These are phyloP conservation scores for Microctonus aethiopoides DNA, from an alignment of 2,888 invertebrate genomes.

Conservation along the genomic window DNA sequence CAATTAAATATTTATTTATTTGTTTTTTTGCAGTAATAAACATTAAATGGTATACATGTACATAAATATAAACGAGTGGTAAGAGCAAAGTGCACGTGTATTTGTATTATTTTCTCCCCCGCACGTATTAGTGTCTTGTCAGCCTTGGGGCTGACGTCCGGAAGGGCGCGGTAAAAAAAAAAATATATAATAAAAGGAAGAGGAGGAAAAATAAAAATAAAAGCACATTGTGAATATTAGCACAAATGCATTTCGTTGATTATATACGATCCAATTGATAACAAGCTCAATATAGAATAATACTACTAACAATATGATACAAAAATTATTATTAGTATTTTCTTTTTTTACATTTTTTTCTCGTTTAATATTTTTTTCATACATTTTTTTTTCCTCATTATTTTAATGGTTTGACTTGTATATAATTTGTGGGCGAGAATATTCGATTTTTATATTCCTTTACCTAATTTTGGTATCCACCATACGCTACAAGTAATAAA, in stretches of 20 bases:
- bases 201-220: constrained; percentile 47
- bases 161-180: constrained; percentile 61
- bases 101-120: background rate
- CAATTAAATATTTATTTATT: background rate
- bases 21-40: constrained; percentile 2
- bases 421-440: background rate
- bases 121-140: constrained; percentile 23
- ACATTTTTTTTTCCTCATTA: background rate
- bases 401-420: background rate
- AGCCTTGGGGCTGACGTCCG: constrained; percentile 58
- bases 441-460: background rate
- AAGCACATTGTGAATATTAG: constrained; percentile 40
- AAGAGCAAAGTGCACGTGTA: constrained; percentile 13
- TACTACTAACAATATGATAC: background rate
- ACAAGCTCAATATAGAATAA: background rate
- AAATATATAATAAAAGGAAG: constrained; percentile 44
- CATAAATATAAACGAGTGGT: constrained; percentile 10
- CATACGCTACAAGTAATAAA: constrained; percentile 48
- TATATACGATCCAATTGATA: constrained; percentile 50
- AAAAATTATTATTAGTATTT: background rate
- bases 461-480: background rate
- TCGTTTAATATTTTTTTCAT: too few species aligned
- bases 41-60: constrained; percentile 13
- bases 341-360: background rate
- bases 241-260: constrained; percentile 62